Base-by-base conservation (phyloP, 64 coral and sea anemone genomes). In the Anthopleura sola region DNA sequence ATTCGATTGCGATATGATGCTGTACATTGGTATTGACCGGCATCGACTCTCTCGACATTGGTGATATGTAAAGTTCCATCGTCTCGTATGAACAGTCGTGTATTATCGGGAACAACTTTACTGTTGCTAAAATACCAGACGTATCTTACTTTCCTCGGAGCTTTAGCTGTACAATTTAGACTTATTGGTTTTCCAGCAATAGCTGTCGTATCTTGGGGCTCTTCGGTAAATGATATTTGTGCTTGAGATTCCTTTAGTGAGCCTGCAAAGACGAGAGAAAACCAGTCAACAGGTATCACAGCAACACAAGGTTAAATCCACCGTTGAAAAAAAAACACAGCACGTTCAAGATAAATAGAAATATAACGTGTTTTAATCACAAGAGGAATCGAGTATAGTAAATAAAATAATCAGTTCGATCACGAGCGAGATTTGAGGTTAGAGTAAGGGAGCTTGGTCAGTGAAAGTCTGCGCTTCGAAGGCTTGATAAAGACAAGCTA, bases 31-130 rank as follows among this genome's bases (percentile, higher is more conserved):
- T 86, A 91, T 2, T 80, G 5, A 6, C 89, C 89, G 46, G 66
- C 83, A 51, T 91, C 89, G 0, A 80, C 36, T 21, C 23, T 3
- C 17, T 91, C 29, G 21, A 75, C 78, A 32, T 80, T 68, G 7
- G 60, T 81, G 46, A 91, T 80, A 47, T 80, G n/a, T 51, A 91
- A 86, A 64, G 54, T 91, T 33, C 89, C 89, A 66, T 91, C 89
- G 11, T 20, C 12, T 60, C 80, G 77, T 26, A 81, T 54, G 23
- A 33, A 31, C 18, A 86, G 32, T 17, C 89, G 32, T 49, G 37
- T 6, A 17, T 14, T 14, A 29, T 80, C 77, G 1, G 44, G 32
- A 9, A 14, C 40, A 26, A 91, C 33, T 49, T 29, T 68, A 53
- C 20, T 12, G 16, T 29, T 29, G 26, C 86, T 34, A 1, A 80